Percentiles rank a stretch among this genome's conserved stretches.
These are phyloP conservation scores for Hippotragus niger DNA, from an alignment of 2,113 vertebrate genomes.

Conservation along the genomic window DNA sequence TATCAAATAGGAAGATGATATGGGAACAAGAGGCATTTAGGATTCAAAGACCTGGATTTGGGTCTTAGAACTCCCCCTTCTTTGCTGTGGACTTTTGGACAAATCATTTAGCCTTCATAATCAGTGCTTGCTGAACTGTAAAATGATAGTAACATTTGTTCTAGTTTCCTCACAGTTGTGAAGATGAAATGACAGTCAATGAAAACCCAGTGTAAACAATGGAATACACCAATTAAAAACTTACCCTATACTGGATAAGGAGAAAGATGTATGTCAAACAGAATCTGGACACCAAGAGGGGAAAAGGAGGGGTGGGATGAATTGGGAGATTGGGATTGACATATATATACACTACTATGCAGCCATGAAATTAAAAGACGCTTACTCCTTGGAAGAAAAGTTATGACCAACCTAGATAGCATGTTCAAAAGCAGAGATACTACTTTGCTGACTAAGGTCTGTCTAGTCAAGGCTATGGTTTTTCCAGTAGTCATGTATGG, in stretches of 20 bases:
- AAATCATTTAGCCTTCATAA: slow-evolving; percentile 5
- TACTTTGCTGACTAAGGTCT: too few relatives aligned
- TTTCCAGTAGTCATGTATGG: too few relatives aligned
- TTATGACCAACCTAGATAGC: too few relatives aligned
- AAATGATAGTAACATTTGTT: slow-evolving; percentile 5
- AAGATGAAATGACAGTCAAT: neutral
- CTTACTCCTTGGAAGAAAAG: too few relatives aligned
- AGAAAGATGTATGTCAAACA: neutral
- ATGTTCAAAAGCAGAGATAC: too few relatives aligned
- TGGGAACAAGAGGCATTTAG: neutral
- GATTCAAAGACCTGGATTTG: neutral
- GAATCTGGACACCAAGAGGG: neutral
- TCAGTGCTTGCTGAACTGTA: neutral
- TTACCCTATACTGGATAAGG: neutral
- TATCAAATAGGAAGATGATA: neutral
- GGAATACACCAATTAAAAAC: neutral
- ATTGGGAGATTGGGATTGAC: neutral
- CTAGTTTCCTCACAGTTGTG: neutral
- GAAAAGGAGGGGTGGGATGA: neutral
- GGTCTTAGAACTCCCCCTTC: neutral
- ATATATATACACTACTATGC: neutral
- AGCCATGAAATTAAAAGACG: too few relatives aligned
- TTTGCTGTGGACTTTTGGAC: neutral
- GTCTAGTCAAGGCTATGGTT: too few relatives aligned
- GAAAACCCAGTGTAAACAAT: neutral